These are phyloP conservation scores for Abrostola tripartita DNA, from an alignment of 2,888 invertebrate genomes.

Conservation along the genomic window DNA sequence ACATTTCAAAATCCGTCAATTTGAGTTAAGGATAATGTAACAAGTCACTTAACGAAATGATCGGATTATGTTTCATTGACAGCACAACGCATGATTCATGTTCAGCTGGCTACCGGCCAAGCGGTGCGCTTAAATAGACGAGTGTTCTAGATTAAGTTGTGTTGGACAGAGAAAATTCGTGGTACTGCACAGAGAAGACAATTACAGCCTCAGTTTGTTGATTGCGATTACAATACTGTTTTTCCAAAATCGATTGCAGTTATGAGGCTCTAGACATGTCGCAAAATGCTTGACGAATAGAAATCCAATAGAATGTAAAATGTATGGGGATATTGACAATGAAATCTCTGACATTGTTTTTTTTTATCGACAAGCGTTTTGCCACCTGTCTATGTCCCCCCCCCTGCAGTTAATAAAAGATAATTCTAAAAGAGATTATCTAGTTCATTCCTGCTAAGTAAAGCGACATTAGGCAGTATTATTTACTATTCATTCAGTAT, in stretches of 20 bases:
- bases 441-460: no score
- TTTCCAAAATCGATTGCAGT: not conserved
- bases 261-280: no score
- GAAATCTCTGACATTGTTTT: no score
- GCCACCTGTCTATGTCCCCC: no score
- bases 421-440: no score
- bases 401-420: no score
- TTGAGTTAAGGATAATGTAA: slow-evolving; percentile 59
- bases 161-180: slow-evolving; percentile 36
- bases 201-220: slow-evolving; percentile 10
- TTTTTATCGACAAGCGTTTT: no score
- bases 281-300: no score
- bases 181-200: slow-evolving; percentile 10
- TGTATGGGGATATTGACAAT: no score
- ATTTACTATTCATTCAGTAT: no score
- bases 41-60: slow-evolving; percentile 70
- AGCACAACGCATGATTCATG: slow-evolving; percentile 70
- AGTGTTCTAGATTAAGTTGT: slow-evolving; percentile 49
- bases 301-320: no score
- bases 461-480: no score
- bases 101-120: slow-evolving; percentile 67
- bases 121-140: slow-evolving; percentile 58
- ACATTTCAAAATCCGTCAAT: slow-evolving; percentile 55
- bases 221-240: not conserved
- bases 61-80: slow-evolving; percentile 76